Conservation (phyloP, 2,113 vertebrate genomes). For the Megaptera novaeangliae region DNA sequence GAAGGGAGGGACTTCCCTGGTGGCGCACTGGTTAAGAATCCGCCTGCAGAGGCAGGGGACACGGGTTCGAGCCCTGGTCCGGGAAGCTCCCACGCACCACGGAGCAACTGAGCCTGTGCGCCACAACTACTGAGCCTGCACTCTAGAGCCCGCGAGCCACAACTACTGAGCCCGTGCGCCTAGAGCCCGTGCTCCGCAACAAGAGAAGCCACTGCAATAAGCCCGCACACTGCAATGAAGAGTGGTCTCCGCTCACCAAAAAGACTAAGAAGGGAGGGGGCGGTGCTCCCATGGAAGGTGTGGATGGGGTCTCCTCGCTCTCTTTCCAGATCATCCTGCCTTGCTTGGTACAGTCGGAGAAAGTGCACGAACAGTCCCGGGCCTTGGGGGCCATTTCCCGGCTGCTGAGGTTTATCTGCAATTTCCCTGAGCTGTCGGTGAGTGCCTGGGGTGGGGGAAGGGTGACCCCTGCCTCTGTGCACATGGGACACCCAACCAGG, state of each 20-base stretch:
- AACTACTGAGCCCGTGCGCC: no score
- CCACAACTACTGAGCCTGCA: no score
- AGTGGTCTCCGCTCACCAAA: no score
- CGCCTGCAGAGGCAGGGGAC: no score
- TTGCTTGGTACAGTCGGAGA: constrained; percentile 25
- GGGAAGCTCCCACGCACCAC: no score
- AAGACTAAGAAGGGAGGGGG: background rate
- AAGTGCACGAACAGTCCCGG: background rate
- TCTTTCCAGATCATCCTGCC: constrained; percentile 49
- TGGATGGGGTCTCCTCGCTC: background rate
- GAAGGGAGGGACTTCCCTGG: background rate
- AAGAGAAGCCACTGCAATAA: no score
- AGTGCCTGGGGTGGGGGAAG: background rate
- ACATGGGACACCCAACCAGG: rapidly evolving
- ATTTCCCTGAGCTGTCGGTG: constrained; percentile 28
- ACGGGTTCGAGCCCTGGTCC: no score
- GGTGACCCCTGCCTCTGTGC: background rate
- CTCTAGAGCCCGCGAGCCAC: no score
- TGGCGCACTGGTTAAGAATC: no score
- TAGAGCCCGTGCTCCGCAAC: no score
- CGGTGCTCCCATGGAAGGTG: rapidly evolving
- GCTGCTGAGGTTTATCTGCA: constrained; percentile 54
- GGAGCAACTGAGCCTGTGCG: no score
- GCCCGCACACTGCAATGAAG: no score
- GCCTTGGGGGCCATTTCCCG: background rate